A percentile compares a stretch with the other conserved stretches of the same genome.
Conservation (phyloP, 2,888 invertebrate species). For the Agrotis clavis region DNA sequence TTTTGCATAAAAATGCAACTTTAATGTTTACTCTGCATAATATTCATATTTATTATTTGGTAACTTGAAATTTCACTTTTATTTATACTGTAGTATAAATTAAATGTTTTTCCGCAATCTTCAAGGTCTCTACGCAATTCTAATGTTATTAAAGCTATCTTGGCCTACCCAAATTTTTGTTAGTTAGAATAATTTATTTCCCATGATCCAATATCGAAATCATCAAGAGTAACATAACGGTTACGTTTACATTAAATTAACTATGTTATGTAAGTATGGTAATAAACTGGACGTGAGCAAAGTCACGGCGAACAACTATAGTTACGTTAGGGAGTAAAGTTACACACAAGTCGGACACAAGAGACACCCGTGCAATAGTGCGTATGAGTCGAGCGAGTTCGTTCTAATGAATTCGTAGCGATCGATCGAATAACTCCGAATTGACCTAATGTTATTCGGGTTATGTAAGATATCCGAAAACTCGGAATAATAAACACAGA, state of each 20-base stretch:
- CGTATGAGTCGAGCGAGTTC: constrained; percentile 12
- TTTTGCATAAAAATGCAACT: too few species aligned
- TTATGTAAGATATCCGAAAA: constrained; percentile 17
- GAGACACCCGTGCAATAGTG: constrained; percentile 19
- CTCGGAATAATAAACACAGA: constrained; percentile 8
- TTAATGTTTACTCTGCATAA: too few species aligned
- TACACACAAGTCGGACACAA: constrained; percentile 41
- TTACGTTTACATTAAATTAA: constrained; percentile 17
- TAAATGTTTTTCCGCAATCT: neutral
- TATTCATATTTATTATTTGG: neutral
- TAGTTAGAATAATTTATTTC: constrained; percentile 1
- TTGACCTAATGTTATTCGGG: constrained; percentile 1
- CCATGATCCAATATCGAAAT: neutral
- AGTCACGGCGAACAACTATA: constrained; percentile 58
- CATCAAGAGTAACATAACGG: too few species aligned
- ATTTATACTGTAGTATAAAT: neutral
- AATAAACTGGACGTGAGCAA: constrained; percentile 47
- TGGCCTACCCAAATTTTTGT: neutral
- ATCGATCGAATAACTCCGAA: constrained; percentile 11
- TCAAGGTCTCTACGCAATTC: neutral
- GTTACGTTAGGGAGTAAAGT: constrained; percentile 22
- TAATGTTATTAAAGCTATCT: neutral
- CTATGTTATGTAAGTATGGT: constrained; percentile 43
- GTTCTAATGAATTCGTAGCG: constrained; percentile 1
- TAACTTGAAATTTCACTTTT: neutral